Conservation (phyloP, 2,113 vertebrate genomes). For the Caranx melampygus region DNA sequence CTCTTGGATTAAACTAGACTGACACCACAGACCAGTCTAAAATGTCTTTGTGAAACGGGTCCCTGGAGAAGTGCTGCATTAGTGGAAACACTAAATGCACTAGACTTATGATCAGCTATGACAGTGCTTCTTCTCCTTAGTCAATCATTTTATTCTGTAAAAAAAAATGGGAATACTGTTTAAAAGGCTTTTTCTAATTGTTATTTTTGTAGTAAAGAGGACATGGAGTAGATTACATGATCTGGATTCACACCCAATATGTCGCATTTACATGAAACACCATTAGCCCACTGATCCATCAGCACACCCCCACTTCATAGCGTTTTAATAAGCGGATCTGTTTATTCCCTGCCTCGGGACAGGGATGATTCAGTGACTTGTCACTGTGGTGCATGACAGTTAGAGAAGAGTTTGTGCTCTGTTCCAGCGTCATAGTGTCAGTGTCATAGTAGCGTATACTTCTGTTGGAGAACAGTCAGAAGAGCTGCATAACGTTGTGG, state of each 20-base stretch:
- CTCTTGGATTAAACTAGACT: no score
- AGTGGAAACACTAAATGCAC: neutral
- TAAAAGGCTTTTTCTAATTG: no score
- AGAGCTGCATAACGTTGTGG: neutral
- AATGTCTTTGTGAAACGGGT: no score
- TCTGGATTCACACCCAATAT: slow-evolving; percentile 34
- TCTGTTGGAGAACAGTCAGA: neutral
- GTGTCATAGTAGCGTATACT: neutral
- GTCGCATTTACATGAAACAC: slow-evolving; percentile 23
- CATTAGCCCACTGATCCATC: slow-evolving; percentile 7
- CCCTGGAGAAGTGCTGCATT: no score
- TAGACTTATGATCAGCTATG: no score
- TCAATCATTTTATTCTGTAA: neutral
- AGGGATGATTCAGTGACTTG: slow-evolving; percentile 29
- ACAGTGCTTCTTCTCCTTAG: neutral
- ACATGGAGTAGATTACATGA: neutral
- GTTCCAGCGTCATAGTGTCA: neutral
- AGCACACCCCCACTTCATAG: neutral
- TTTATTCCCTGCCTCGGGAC: slow-evolving; percentile 19
- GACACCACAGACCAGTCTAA: no score
- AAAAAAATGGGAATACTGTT: no score
- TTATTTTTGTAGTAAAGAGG: neutral
- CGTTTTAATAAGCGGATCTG: slow-evolving; percentile 8
- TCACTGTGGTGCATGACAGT: slow-evolving; percentile 4
- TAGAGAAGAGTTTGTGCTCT: slow-evolving; percentile 10